These are phyloP conservation scores for Cercopithecus petaurista DNA, from an alignment of 2,797 vertebrate genomes.

Conservation along the genomic window DNA sequence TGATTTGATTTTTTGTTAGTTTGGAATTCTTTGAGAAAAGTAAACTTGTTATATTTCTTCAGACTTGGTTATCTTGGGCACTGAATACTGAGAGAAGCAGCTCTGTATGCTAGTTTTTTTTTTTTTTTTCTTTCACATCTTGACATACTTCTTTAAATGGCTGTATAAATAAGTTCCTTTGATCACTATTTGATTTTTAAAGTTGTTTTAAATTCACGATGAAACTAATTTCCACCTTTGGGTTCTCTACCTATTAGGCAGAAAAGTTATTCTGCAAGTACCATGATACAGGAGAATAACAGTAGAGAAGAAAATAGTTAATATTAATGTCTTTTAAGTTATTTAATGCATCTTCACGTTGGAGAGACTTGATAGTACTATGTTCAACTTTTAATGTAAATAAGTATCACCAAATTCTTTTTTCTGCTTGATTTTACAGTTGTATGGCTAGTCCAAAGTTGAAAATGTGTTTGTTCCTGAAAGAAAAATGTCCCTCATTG, in stretches of 20 bases:
- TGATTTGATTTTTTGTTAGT: conserved; percentile 17
- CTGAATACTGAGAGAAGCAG: background rate
- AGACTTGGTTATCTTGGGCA: background rate
- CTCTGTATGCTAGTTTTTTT: background rate
- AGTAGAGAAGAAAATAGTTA: background rate
- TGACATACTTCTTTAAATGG: background rate
- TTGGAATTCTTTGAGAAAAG: conserved; percentile 41
- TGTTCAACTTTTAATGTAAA: conserved; percentile 52
- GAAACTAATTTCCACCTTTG: background rate
- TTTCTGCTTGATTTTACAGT: conserved; percentile 60
- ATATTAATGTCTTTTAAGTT: background rate
- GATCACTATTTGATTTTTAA: conserved; percentile 2
- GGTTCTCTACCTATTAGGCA: background rate
- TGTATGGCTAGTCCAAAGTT: conserved; percentile 46
- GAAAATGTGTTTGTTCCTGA: conserved; percentile 70
- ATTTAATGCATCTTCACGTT: background rate
- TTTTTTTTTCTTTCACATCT: background rate
- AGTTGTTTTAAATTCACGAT: background rate
- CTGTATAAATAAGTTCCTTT: background rate
- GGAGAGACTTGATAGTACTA: background rate
- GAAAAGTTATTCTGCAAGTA: background rate
- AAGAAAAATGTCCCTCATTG: conserved; percentile 66
- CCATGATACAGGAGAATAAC: background rate
- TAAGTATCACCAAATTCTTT: conserved; percentile 38
- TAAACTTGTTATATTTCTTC: background rate